Percentiles rank a stretch among this genome's conserved stretches.
Conservation (phyloP, 2,113 vertebrate species). For the Gymnobelideus leadbeateri region DNA sequence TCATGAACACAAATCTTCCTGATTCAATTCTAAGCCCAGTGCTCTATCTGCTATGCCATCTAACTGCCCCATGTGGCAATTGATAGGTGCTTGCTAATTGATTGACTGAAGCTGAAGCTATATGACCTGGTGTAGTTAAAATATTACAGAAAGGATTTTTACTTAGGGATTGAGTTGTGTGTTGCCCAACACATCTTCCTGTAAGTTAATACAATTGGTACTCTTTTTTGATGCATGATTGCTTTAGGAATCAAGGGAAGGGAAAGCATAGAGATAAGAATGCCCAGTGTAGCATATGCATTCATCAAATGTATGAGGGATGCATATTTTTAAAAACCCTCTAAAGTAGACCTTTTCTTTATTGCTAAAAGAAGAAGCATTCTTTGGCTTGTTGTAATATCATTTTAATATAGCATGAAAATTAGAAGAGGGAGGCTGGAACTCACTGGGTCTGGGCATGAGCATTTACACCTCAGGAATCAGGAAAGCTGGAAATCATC, state of each 20-base stretch:
- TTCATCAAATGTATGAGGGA: neutral
- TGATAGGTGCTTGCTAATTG: neutral
- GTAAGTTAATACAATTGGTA: neutral
- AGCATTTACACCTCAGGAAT: neutral
- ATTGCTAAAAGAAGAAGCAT: neutral
- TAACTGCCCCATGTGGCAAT: too few relatives aligned
- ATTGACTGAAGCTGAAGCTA: neutral
- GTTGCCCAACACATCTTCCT: neutral
- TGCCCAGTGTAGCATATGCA: too few relatives aligned
- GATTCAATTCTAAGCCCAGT: neutral
- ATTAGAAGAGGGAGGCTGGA: neutral
- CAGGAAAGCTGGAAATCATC: neutral
- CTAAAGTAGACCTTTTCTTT: neutral
- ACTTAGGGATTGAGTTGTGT: neutral
- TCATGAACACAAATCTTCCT: neutral
- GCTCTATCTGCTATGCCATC: neutral
- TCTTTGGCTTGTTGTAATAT: rapidly evolving
- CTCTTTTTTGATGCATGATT: neutral
- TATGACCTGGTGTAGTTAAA: neutral
- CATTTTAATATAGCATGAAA: neutral
- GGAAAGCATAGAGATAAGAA: neutral
- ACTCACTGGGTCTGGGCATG: neutral
- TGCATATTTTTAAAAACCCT: neutral
- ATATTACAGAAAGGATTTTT: neutral
- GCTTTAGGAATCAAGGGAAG: neutral